These are phyloP conservation scores for Mongoloraphidia duomilia DNA, from an alignment of 2,888 invertebrate genomes.

Conservation along the genomic window DNA sequence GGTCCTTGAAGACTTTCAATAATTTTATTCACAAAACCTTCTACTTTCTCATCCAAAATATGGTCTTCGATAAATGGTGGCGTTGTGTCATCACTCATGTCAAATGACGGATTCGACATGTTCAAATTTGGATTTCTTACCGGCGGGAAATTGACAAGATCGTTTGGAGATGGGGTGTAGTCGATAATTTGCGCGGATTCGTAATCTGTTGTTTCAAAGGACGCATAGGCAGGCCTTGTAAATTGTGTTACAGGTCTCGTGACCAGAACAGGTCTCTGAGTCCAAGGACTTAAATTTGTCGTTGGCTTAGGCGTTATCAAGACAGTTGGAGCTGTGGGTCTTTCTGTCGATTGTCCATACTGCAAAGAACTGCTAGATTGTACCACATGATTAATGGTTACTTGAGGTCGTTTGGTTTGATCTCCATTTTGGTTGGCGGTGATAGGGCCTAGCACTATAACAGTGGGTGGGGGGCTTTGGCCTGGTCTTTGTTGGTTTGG, in stretches of 20 bases:
- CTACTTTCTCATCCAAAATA: constrained; percentile 63
- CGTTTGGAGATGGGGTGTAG: constrained; percentile 41
- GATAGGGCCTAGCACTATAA: constrained; percentile 41
- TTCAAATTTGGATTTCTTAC: constrained; percentile 73
- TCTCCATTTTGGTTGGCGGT: constrained; percentile 21
- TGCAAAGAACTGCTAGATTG: constrained; percentile 39
- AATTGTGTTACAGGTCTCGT: constrained; percentile 1
- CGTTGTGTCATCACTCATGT: constrained; percentile 49
- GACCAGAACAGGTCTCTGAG: constrained; percentile 19
- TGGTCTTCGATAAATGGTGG: constrained; percentile 65
- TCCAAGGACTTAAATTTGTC: constrained; percentile 18
- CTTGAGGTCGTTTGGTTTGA: constrained; percentile 27
- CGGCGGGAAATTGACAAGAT: constrained; percentile 68
- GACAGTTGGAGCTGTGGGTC: constrained; percentile 42
- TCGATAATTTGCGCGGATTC: constrained; percentile 28
- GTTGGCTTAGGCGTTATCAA: constrained; percentile 57
- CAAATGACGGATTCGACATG: constrained; percentile 42
- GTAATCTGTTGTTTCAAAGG: constrained; percentile 16
- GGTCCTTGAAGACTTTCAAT: constrained; percentile 72
- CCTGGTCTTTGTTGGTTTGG: constrained; percentile 22
- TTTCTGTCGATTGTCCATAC: constrained; percentile 32
- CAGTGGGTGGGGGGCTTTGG: constrained; percentile 38
- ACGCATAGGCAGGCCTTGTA: neutral
- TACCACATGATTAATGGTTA: constrained; percentile 46
- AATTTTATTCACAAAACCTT: constrained; percentile 67